These are phyloP conservation scores for Triplophysa rosa DNA, from an alignment of 2,113 vertebrate genomes.

Conservation along the genomic window DNA sequence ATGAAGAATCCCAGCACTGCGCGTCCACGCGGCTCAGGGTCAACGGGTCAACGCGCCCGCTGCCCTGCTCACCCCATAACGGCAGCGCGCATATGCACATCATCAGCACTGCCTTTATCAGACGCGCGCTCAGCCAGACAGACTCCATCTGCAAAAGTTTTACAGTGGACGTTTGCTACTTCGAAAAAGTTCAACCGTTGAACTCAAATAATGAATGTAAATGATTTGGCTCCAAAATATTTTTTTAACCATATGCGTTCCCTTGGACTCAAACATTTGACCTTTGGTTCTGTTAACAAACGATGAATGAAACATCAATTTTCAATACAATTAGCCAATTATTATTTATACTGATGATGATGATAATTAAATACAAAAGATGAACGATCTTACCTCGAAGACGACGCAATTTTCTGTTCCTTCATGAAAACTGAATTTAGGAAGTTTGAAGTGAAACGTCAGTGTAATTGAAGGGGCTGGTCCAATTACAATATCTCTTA, in stretches of 20 bases:
- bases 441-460: constrained; percentile 34
- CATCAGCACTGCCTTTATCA: constrained; percentile 71
- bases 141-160: constrained; percentile 64
- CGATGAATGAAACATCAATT: too few species aligned
- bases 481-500: neutral
- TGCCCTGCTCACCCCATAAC: constrained; percentile 65
- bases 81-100: constrained; percentile 71
- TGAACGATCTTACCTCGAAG: constrained; percentile 55
- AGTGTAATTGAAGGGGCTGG: constrained; percentile 36
- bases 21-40: constrained; percentile 77
- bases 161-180: too few species aligned
- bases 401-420: constrained; percentile 30
- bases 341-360: too few species aligned
- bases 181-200: too few species aligned
- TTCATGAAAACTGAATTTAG: constrained; percentile 19
- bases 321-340: too few species aligned
- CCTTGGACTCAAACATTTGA: too few species aligned
- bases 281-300: too few species aligned
- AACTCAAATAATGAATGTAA: too few species aligned
- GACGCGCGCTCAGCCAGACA: constrained; percentile 63
- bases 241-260: too few species aligned
- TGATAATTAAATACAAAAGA: neutral
- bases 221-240: neutral
- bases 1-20: constrained; percentile 92
- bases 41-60: constrained; percentile 80